These are phyloP conservation scores for Cantharis lateralis DNA, from an alignment of 2,888 invertebrate species.

Conservation along the genomic window DNA sequence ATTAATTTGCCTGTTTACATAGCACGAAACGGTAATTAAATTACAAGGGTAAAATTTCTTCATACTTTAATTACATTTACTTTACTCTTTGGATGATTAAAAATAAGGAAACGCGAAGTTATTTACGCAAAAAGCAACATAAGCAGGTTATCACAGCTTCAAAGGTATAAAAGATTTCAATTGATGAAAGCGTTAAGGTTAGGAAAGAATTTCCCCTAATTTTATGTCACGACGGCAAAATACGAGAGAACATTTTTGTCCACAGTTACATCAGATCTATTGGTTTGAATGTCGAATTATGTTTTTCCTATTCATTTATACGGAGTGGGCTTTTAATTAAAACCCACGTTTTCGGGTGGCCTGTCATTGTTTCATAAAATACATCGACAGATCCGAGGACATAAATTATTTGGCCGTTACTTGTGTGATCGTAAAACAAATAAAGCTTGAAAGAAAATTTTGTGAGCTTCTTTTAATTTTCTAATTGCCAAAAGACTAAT, in stretches of 20 bases:
- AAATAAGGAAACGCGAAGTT: neutral
- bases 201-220: neutral
- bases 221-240: neutral
- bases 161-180: neutral
- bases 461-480: neutral
- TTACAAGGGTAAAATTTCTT: neutral
- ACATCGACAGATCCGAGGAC: neutral
- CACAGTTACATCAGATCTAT: neutral
- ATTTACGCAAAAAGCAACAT: neutral
- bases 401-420: neutral
- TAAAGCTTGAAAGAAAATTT: neutral
- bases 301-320: neutral
- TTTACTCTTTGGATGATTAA: neutral
- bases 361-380: neutral
- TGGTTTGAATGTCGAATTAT: neutral
- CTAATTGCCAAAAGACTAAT: neutral
- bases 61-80: neutral
- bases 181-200: neutral
- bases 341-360: neutral
- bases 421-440: neutral
- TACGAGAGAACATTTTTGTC: neutral
- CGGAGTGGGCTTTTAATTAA: neutral
- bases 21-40: neutral
- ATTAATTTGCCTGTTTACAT: neutral
- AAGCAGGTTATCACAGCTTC: neutral